Base-by-base conservation (phyloP, 2,113 vertebrate species). In the Struthidea cinerea region DNA sequence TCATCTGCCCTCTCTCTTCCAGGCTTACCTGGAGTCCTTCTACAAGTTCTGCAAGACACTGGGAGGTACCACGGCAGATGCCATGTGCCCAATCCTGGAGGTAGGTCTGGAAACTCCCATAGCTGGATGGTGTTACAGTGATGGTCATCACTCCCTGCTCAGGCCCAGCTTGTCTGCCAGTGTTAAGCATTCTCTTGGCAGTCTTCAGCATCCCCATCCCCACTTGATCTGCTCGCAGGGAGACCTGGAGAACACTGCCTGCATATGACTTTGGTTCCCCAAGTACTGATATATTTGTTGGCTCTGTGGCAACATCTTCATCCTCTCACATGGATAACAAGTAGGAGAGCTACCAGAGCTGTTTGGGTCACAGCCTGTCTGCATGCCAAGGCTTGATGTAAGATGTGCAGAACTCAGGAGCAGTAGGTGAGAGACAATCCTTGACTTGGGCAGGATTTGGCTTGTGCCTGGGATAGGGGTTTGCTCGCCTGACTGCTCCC, bases 11-110 rank as follows among this genome's bases (percentile, higher is more conserved):
- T 93, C 61, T 90, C 10, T 87, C 80, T 94, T 82, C 53, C 87
- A 99, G 99, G 99, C 99, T 37, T 99, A 99, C 89, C 97, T 99
- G 52, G 99, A 99, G 94, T 99, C 99, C 70, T 99, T 99, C 97
- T 99, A 99, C 96, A 99, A 99, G 92, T 99, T 99, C 98, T 99
- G 99, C 96, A 98, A 98, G 64, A 97, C 98, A 4, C 96, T 99
- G n/a, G 99, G 99, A 41, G 99, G 99, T 89, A 99, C 99, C 67
- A 99, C 99, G 0, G 99, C 99, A 3, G 99, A 99, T 53, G 99
- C 99, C 85, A 99, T 99, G 99, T 99, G 99, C 97, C 99, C 99
- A 1, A 99, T 99, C 89, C 96, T 99, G 88, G 99, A 99, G 98
- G 99, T 99, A 93, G 97, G 98, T 87, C 53, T 96, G 71, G 67